phyloP scores from a whole-genome alignment of 2,888 invertebrate species.

The Nemapogon koenigi region DNA sequence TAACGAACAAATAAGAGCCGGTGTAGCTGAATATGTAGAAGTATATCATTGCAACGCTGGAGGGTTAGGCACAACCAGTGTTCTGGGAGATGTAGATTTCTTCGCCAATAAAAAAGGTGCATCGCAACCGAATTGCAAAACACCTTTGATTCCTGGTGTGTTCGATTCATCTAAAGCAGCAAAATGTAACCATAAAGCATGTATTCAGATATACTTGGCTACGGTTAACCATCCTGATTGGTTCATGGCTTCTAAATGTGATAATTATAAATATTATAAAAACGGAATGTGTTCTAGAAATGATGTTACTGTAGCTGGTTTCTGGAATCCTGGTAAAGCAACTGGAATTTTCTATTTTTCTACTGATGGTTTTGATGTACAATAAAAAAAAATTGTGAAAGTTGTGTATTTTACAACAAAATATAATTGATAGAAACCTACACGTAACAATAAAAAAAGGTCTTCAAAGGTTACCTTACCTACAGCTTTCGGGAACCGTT shows the following conservation, averaged over 20 bases:
- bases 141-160: conserved; percentile 35
- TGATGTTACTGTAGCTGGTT: conserved; percentile 44
- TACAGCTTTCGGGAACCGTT: too few species aligned
- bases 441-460: too few species aligned
- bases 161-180: conserved; percentile 43
- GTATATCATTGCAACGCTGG: conserved; percentile 68
- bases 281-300: conserved; percentile 39
- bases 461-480: too few species aligned
- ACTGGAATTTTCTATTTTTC: conserved; percentile 49
- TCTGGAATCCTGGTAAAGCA: conserved; percentile 46
- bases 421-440: too few species aligned
- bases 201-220: conserved; percentile 37
- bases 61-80: conserved; percentile 51
- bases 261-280: conserved; percentile 35
- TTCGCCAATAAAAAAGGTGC: conserved; percentile 65
- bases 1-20: conserved; percentile 52
- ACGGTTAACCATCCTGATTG: conserved; percentile 35
- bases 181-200: conserved; percentile 51
- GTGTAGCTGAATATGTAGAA: conserved; percentile 65
- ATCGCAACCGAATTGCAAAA: conserved; percentile 60
- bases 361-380: too few species aligned
- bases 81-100: conserved; percentile 64
- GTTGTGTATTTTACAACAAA: too few species aligned
- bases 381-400: too few species aligned
- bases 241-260: conserved; percentile 43